Percentiles rank a stretch among this genome's conserved stretches.
These are phyloP conservation scores for Heteronetta atricapilla DNA, from an alignment of 2,113 vertebrate species.

Conservation along the genomic window DNA sequence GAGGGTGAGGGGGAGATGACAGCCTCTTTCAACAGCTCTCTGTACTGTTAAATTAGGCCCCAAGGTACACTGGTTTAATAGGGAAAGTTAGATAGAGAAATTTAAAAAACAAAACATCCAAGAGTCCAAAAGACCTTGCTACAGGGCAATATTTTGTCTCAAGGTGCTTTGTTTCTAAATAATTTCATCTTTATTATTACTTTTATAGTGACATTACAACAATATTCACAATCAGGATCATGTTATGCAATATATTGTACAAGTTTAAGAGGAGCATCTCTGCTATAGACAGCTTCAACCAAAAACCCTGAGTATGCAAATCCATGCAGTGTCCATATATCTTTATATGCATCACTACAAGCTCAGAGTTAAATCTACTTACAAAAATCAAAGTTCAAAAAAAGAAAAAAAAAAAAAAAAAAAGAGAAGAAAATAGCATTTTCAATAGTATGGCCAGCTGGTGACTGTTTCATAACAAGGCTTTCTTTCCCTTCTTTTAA, in stretches of 20 bases:
- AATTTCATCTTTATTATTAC: background rate
- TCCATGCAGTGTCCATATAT: background rate
- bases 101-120: background rate
- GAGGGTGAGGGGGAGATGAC: background rate
- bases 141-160: background rate
- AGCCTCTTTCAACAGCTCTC: background rate
- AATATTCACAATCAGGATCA: background rate
- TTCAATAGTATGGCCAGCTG: slow-evolving; percentile 67
- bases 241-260: background rate
- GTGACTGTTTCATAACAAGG: slow-evolving; percentile 64
- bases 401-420: slow-evolving; percentile 34
- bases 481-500: slow-evolving; percentile 43
- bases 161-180: background rate
- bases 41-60: background rate
- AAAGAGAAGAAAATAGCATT: slow-evolving; percentile 42
- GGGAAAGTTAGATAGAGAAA: background rate
- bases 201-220: background rate
- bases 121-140: background rate
- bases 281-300: background rate
- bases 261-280: background rate
- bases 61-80: background rate
- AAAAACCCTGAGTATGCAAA: background rate
- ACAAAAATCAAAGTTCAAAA: slow-evolving; percentile 65
- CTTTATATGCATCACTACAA: background rate
- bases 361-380: slow-evolving; percentile 6